These are phyloP conservation scores for Sylvia borin DNA, from an alignment of 2,797 vertebrate genomes.

Conservation along the genomic window DNA sequence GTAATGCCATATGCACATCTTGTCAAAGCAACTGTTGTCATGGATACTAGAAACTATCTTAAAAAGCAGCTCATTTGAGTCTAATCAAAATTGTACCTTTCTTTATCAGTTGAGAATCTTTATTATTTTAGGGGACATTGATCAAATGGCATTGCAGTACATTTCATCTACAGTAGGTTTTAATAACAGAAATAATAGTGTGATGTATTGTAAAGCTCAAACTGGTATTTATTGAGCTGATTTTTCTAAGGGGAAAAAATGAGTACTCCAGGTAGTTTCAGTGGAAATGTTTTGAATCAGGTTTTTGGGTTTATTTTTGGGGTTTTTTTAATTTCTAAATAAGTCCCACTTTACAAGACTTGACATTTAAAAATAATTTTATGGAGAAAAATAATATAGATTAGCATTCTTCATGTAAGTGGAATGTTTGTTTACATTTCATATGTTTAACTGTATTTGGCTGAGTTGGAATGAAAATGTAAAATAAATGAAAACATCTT, in stretches of 20 bases:
- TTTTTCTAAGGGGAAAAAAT: neutral
- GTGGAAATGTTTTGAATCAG: neutral
- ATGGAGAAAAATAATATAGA: neutral
- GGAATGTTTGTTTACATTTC: slow-evolving; percentile 64
- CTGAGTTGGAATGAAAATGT: slow-evolving; percentile 60
- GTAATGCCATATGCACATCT: slow-evolving; percentile 97
- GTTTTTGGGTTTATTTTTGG: neutral
- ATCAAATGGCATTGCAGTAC: slow-evolving; percentile 36
- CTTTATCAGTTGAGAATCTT: slow-evolving; percentile 79
- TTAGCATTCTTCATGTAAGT: slow-evolving; percentile 32
- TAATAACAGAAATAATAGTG: neutral
- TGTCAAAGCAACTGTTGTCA: slow-evolving; percentile 99
- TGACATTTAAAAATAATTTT: slow-evolving; percentile 12
- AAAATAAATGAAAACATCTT: slow-evolving; percentile 76
- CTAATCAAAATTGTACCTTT: slow-evolving; percentile 87
- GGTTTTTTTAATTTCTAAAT: neutral
- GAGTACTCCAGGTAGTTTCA: slow-evolving; percentile 25
- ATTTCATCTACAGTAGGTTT: slow-evolving; percentile 25
- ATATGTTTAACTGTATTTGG: slow-evolving; percentile 68
- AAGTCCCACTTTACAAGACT: neutral
- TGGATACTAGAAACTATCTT: slow-evolving; percentile 97
- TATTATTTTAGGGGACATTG: slow-evolving; percentile 67
- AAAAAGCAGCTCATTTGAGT: slow-evolving; percentile 90
- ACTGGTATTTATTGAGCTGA: slow-evolving; percentile 3
- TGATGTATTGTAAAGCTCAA: slow-evolving; percentile 40